phyloP scores from a whole-genome alignment of 1,140 invertebrate species.

The Sinella curviseta region DNA sequence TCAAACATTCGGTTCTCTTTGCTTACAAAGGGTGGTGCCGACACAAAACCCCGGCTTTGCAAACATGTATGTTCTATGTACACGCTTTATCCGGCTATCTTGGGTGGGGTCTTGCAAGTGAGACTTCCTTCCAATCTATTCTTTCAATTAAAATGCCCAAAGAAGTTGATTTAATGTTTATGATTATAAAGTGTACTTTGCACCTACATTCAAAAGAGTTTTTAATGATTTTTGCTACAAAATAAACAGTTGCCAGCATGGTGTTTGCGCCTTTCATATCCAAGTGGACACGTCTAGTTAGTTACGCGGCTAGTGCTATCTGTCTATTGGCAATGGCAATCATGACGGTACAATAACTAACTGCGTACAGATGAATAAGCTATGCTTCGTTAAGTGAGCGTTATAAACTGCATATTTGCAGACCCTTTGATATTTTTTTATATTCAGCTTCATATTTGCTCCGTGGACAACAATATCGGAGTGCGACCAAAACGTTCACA shows the following conservation, averaged over 20 bases:
- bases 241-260: neutral
- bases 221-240: neutral
- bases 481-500: neutral
- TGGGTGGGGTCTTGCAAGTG: conserved; percentile 17
- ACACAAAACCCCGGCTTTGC: neutral
- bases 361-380: neutral
- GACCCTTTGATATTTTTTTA: neutral
- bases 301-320: neutral
- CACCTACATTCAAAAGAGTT: neutral
- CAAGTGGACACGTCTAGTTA: neutral
- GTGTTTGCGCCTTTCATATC: neutral
- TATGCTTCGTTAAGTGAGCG: neutral
- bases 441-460: neutral
- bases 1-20: neutral
- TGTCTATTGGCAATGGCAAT: neutral
- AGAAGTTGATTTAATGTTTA: no score
- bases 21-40: neutral
- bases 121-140: neutral
- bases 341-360: conserved; percentile 14
- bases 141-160: neutral
- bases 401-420: no score
- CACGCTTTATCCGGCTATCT: neutral
- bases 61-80: neutral
- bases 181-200: neutral
- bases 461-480: neutral